Base-by-base conservation (phyloP, 2,113 vertebrate species). In the Oceanodroma tethys region DNA sequence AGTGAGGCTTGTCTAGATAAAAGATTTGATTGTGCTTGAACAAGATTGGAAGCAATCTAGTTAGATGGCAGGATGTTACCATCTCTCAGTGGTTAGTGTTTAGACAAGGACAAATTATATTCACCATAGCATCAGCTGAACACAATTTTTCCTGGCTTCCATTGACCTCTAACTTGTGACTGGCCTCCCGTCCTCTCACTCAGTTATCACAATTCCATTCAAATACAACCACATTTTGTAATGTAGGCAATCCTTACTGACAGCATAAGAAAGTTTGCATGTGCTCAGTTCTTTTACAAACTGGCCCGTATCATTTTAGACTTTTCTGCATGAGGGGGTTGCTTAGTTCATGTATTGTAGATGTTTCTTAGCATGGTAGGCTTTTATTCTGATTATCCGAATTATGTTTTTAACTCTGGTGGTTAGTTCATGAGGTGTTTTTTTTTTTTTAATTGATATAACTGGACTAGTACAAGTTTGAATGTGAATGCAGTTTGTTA, bases 71-170 rank as follows among this genome's bases (percentile, higher is more conserved):
- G 94, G 89, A 86, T 90, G 81, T 81, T 95, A 78, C 58, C 76
- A 81, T 86, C 81, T 85, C 93, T 93, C 81, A 94, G 93, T 27
- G 90, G 94, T 96, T 95, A 94, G 91, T 93, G 93, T 95, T 93
- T 92, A 95, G 96, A 95, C 95, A 94, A 95, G 95, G 75, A 95
- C 91, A 94, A 95, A 96, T 97, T 96, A 89, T 93, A 91, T 93
- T 95, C 88, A 81, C 88, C 85, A 27, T 95, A 95, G 84, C 87
- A 91, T 97, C 94, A 96, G 86, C 91, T 93, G 96, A 97, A 94
- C 66, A 85, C 89, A 92, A 93, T 93, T 90, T 94, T 93, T 95
- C 72, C 71, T 93, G 90, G 89, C 83, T 95, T 95, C 87, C 47
- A 81, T 84, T 94, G 96, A 94, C 95, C 92, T 93, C 92, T 94